Conservation (phyloP, 2,797 vertebrate genomes). For the Cuniculus paca region DNA sequence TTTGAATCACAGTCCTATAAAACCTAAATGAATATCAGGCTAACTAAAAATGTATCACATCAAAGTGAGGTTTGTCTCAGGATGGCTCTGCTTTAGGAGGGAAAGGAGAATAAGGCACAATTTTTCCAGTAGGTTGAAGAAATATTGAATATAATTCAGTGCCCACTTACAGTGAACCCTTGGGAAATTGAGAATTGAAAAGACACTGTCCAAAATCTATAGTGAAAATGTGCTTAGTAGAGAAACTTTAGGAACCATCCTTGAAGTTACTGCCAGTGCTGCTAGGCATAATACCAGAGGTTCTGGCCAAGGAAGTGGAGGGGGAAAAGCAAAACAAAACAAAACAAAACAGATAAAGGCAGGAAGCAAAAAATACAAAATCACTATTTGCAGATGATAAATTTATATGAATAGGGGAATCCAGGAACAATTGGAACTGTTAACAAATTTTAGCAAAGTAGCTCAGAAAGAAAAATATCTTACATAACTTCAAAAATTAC, state of each 20-base stretch:
- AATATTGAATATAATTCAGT: not conserved
- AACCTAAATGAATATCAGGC: not conserved
- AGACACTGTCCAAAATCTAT: not conserved
- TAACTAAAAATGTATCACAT: not conserved
- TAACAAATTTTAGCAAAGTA: not conserved
- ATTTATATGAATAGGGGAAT: not conserved
- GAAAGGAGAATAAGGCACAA: not conserved
- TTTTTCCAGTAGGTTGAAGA: not conserved
- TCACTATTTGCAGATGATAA: not conserved
- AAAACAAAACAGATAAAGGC: not conserved
- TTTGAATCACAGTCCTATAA: not conserved
- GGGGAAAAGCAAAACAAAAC: not conserved
- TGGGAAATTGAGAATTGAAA: not conserved
- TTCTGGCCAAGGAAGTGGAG: not conserved
- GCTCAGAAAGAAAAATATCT: conserved; percentile 43
- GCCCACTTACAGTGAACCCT: not conserved
- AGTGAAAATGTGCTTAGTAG: not conserved
- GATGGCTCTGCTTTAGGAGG: not conserved
- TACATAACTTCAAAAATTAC: not conserved
- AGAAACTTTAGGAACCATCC: not conserved
- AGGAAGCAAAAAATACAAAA: not conserved
- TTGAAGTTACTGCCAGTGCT: not conserved
- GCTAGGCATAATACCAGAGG: accelerated
- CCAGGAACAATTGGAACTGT: not conserved
- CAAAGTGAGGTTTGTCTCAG: not conserved